Evolutionary conservation across 1,140 invertebrate species (phyloP), one percentile per base, ranked within the genome.

Genomic region (Bombus sibiricus): DNA sequence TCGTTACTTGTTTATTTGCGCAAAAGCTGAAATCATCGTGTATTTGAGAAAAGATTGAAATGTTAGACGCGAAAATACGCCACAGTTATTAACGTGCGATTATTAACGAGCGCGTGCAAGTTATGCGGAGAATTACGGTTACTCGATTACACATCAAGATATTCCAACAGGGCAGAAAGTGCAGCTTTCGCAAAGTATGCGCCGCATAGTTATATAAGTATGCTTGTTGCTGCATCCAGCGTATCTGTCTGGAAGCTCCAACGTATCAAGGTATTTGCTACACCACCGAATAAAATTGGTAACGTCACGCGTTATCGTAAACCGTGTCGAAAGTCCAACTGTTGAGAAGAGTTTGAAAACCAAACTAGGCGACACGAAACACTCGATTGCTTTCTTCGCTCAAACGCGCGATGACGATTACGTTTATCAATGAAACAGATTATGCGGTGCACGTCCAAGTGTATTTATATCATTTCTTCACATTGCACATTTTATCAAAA

Each of bases 191-290:
- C 73, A 57, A 90, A 90, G 81, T 90, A 89, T 90, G 86, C 82
- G 62, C 39, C 25, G 79, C 86, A 90, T 90, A 90, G 86, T 90
- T 90, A 39, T 68, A 80, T 86, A 91, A 90, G 88, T 90, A 90
- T 90, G 88, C 64, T 32, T 28, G 28, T 28, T 66, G 74, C 28
- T 83, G 77, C 53, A 66, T 47, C 41, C 77, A 15, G 78, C 64
- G 76, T 69, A 78, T 82, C 79, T 73, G 39, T 79, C 71, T 41
- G 43, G 64, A 76, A 74, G 81, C 39, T 37, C 62, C 82, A 88
- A 90, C 86, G 86, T 90, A 91, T 92, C 86, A 85, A 85, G 62
- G 68, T 84, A 90, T 90, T 79, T 86, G 85, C 69, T 28, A 15
- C 74, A 25, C 64, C 22, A n/a, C 9, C 43, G 37, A 66, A 86